A percentile compares a stretch with the other conserved stretches of the same genome.
phyloP scores from a whole-genome alignment of 2,113 vertebrate genomes.

The Ptychochromis oligacanthus region DNA sequence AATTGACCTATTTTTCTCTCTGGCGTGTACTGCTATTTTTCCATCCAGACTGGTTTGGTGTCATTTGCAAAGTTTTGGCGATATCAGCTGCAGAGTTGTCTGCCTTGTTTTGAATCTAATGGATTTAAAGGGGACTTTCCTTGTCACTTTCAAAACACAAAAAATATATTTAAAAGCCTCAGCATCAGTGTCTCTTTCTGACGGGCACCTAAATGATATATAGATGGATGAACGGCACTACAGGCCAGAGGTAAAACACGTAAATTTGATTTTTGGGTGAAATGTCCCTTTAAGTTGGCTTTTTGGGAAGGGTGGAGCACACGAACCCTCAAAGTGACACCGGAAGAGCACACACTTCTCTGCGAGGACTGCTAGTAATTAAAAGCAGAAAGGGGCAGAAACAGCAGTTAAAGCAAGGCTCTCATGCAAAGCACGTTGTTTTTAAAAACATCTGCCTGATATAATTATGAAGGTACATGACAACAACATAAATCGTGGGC shows the following conservation, averaged over 20 bases:
- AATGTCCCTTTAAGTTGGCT: slow-evolving; percentile 18
- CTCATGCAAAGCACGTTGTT: slow-evolving; percentile 18
- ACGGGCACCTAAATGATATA: no score
- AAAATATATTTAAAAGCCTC: background rate
- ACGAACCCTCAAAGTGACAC: slow-evolving; percentile 58
- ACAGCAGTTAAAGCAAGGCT: slow-evolving; percentile 31
- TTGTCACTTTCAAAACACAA: background rate
- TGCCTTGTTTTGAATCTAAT: no score
- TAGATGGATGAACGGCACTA: background rate
- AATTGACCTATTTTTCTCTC: background rate
- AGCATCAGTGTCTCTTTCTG: background rate
- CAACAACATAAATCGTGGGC: background rate
- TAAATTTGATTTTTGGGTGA: background rate
- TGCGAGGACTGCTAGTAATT: slow-evolving; percentile 48
- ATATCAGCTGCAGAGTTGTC: no score
- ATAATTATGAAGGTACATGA: background rate
- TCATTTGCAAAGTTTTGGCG: background rate
- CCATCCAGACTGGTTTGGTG: background rate
- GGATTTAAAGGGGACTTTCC: background rate
- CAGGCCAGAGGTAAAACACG: background rate
- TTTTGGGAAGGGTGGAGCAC: slow-evolving; percentile 59
- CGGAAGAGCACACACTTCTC: slow-evolving; percentile 56
- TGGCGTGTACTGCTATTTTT: background rate
- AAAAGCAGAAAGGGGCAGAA: slow-evolving; percentile 52
- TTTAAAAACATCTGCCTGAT: background rate